Base-by-base conservation (phyloP, 2,113 vertebrate species). In the Neodon shergylaensis region DNA sequence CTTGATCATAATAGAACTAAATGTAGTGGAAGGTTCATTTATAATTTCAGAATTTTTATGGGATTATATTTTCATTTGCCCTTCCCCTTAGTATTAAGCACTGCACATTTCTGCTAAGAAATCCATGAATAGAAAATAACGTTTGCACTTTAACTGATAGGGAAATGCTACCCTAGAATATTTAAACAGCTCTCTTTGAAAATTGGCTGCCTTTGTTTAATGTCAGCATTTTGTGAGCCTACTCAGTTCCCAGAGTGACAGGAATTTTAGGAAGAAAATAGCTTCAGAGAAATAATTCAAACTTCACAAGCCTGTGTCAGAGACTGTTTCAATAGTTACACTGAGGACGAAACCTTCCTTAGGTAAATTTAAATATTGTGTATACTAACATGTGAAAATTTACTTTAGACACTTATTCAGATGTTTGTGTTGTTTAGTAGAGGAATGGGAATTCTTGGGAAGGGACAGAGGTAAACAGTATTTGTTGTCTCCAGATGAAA, bases 161-260 rank as follows among this genome's bases (percentile, higher is more conserved):
- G 61, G 96, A 98, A 96, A 79, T 81, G 7, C 28, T 98, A 54
- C 42, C 90, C n/a, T 82, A 31, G 79, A 97, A 96, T 96, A 87
- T 92, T 95, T 98, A 97, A 97, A 91, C 52, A 97, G 47, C 39
- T 97, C 36, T 96, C 82, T 92, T 72, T 96, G 93, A 96, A 97
- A 98, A 98, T 91, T 98, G 44, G 24, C 74, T 98, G 78, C 72
- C 90, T 65, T 96, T 97, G 78, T 95, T 97, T 97, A 97, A 97
- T 97, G 95, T 95, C 93, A 98, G 91, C 36, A 90, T 85, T 98
- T 97, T 96, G 84, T 94, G 81, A 90, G 54, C n/a, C 33, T 42
- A 3, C 52, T 97, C 65, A 22, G 26, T 95, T 98, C 95, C 63
- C 96, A 66, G 31, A 95, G 11, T 94, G 85, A 97, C 61, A 97